These are phyloP conservation scores for Drosophila novamexicana DNA, from an alignment of 1,140 invertebrate species.

Conservation along the genomic window DNA sequence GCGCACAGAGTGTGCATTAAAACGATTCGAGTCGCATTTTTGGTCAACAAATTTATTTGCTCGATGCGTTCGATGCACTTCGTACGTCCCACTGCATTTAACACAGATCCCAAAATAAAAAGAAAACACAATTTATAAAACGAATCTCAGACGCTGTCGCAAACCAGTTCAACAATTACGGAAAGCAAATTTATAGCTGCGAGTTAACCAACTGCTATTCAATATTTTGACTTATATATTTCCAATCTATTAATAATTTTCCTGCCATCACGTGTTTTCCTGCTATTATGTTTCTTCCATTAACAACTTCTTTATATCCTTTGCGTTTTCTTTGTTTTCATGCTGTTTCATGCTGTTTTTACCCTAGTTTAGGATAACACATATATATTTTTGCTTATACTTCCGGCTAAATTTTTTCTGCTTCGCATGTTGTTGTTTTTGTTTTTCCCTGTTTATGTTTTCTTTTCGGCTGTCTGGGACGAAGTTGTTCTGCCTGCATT, in stretches of 20 bases:
- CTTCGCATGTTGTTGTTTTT: not conserved
- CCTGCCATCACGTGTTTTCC: not conserved
- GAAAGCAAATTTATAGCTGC: too few relatives aligned
- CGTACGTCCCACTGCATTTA: slow-evolving; percentile 41
- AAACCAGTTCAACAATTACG: slow-evolving; percentile 18
- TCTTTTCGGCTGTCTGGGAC: slow-evolving; percentile 7
- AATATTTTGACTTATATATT: too few relatives aligned
- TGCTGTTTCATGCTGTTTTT: not conserved
- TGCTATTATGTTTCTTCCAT: not conserved
- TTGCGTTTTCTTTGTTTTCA: not conserved
- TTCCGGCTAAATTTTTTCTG: not conserved
- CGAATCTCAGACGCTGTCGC: slow-evolving; percentile 1
- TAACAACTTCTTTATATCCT: not conserved
- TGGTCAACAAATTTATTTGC: slow-evolving; percentile 60
- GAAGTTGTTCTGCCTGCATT: slow-evolving; percentile 33
- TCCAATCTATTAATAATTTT: too few relatives aligned
- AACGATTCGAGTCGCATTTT: slow-evolving; percentile 41
- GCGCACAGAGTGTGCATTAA: slow-evolving; percentile 30
- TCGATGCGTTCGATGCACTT: slow-evolving; percentile 53
- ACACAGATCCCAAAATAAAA: not conserved
- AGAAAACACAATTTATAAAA: not conserved
- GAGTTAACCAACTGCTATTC: too few relatives aligned
- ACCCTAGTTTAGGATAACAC: not conserved
- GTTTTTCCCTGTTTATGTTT: slow-evolving; percentile 14
- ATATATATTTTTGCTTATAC: not conserved